Base-by-base conservation (phyloP, 2,797 vertebrate species). In the Remorina albescens region DNA sequence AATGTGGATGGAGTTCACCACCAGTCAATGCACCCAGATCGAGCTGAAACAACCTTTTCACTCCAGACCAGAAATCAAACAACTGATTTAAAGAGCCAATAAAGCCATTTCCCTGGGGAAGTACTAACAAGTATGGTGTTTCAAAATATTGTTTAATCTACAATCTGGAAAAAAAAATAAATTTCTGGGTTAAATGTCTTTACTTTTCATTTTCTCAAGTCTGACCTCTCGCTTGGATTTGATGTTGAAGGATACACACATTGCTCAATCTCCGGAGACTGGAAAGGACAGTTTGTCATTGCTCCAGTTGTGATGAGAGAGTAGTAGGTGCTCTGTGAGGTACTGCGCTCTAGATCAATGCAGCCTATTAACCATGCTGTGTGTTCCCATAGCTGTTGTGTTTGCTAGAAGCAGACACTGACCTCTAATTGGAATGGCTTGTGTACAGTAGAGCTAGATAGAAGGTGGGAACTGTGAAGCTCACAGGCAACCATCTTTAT, bases 331-430 rank as follows among this genome's bases (percentile, higher is more conserved):
- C n/a, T 66, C 74, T 78, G 76, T 49, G 39, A 64, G 41, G 67
- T 47, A 65, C 42, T 78, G 69, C 42, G 54, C 50, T 60, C 30
- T 60, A 72, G 81, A 91, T 91, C 86, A 85, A 89, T 91, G 79
- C 64, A 32, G 67, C n/a, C 71, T 61, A 86, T 83, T 76, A 84
- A 77, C 61, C 47, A 37, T 53, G 73, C 65, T 77, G 42, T 59
- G 34, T 44, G 70, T 74, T 81, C 64, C 75, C 72, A 50, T 9
- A 60, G 63, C 62, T 57, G 65, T 69, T 54, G 67, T 71, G 63
- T 60, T 74, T 74, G 37, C 71, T 56, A 41, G 46, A 77, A 37
- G 56, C 19, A 60, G 59, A 78, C 37, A 44, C 66, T 87, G 77
- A 87, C 85, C 77, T 81, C 61, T 55, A 23, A 77, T 3, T 56